Conservation (phyloP, 2,888 invertebrate species). For the Augiades crinisus region DNA sequence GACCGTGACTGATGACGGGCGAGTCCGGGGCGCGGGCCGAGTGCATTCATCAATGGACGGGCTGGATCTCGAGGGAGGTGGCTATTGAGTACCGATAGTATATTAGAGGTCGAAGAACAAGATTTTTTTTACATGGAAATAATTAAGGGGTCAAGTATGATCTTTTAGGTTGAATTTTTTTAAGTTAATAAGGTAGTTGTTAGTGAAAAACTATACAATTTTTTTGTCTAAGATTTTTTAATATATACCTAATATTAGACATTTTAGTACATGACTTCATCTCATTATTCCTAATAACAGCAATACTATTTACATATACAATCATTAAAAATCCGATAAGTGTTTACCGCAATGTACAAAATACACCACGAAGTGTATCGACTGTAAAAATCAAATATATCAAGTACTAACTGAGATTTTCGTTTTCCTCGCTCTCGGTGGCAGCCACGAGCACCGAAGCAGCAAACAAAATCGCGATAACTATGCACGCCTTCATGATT, state of each 20-base stretch:
- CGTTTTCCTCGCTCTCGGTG: constrained; percentile 19
- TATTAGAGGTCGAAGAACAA: too few species aligned
- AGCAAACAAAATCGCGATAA: constrained; percentile 42
- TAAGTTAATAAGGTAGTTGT: too few species aligned
- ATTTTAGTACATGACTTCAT: too few species aligned
- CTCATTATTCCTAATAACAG: too few species aligned
- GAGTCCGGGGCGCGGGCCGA: constrained; percentile 47
- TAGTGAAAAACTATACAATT: too few species aligned
- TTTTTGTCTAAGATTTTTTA: too few species aligned
- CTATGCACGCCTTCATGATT: constrained; percentile 49
- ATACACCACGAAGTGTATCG: not conserved
- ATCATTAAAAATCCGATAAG: not conserved
- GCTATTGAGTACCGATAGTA: constrained; percentile 5
- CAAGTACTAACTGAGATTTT: constrained; percentile 25
- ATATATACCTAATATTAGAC: too few species aligned
- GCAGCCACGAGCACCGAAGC: constrained; percentile 33
- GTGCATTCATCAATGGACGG: constrained; percentile 60
- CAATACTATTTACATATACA: too few species aligned
- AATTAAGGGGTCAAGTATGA: too few species aligned
- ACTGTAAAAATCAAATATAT: constrained; percentile 4
- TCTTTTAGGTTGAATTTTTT: too few species aligned
- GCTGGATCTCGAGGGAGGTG: constrained; percentile 30
- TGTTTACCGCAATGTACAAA: not conserved
- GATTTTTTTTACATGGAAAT: too few species aligned
- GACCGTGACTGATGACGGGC: constrained; percentile 58